Base-by-base conservation (phyloP, 2,888 invertebrate species). In the Pristionchus arcanus region DNA sequence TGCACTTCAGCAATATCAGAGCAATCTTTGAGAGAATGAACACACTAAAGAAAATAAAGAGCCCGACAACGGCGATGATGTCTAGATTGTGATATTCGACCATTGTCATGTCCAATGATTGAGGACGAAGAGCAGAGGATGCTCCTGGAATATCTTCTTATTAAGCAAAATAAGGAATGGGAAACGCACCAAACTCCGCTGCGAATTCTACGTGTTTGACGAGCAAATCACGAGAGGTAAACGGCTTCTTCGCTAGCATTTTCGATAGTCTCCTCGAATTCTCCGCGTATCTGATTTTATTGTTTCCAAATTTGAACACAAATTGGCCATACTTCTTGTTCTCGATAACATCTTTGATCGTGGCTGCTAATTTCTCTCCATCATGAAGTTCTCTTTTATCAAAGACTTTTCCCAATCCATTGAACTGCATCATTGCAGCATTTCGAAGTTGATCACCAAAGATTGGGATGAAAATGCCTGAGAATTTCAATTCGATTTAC, bases 361-460 rank as follows among this genome's bases (percentile, higher is more conserved):
- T 37, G 25, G 19, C 53, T 2, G 66, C 42, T 34, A 86, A 37
- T 34, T 86, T 86, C 37, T 86, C 86, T 25, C 34, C 37, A n/a
- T 86, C 53, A 31, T 37, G 63, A 25, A 66, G 15, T 31, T 86
- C 86, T 15, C 63, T 16, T 28, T 86, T 86, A 34, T 86, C 42
- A 25, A 42, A 86, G 15, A 53, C 31, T 53, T 28, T 59, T 1
- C 49, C 86, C 15, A 86, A 21, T 37, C 86, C 86, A 34, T 86
- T 86, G 16, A 37, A 16, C 53, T 86, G n/a, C 21, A 28, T 28
- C 86, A 86, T 59, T 9, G 37, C 86, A 25, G 86, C 86, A 28
- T 86, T 86, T 34, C 86, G 86, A 31, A 37, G 34, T 31, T 86
- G 86, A 42, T 86, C 86, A 55, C 16, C 16, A 25, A 77, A 77